phyloP scores from a whole-genome alignment of 2,113 vertebrate species.

The Noctilio leporinus region DNA sequence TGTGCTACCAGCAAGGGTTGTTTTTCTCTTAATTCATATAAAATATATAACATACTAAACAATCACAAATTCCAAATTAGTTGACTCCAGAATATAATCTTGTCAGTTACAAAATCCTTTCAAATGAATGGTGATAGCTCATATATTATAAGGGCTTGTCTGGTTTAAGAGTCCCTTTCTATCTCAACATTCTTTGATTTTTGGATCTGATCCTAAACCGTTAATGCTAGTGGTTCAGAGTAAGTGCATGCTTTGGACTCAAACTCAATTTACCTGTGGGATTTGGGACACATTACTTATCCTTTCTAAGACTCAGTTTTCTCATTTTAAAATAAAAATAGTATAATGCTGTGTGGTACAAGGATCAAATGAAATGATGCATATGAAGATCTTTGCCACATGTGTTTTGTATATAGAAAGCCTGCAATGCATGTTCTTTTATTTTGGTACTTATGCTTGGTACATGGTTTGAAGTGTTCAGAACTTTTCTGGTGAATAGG shows the following conservation, averaged over 20 bases:
- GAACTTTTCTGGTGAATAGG: background rate
- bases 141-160: background rate
- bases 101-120: background rate
- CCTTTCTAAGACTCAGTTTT: background rate
- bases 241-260: background rate
- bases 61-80: background rate
- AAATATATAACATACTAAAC: background rate
- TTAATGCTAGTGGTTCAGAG: background rate
- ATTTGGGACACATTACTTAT: background rate
- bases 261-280: background rate
- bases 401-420: background rate
- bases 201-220: background rate
- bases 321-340: background rate
- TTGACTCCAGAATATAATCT: background rate
- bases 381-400: accelerated
- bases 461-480: background rate
- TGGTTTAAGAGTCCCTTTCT: background rate
- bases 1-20: too few relatives aligned
- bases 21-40: background rate
- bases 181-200: background rate
- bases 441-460: background rate
- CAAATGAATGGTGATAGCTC: background rate
- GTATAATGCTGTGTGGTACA: accelerated
- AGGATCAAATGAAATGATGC: background rate
- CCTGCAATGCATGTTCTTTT: accelerated